Conservation (phyloP, 23 tunicate species). For the Trididemnum clinides region DNA sequence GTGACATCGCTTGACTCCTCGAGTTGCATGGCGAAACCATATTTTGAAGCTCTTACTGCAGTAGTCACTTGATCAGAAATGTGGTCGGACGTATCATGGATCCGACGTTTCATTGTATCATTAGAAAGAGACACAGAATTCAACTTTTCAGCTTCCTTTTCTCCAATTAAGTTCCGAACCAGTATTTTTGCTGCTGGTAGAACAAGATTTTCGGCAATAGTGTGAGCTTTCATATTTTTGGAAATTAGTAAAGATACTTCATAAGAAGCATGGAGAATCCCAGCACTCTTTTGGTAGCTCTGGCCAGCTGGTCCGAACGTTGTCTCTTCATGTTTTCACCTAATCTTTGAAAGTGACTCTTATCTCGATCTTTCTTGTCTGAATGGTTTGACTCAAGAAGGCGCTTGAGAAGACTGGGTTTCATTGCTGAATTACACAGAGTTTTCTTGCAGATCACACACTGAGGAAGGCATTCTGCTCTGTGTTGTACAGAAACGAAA, state of each 20-base stretch:
- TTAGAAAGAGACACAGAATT: constrained; percentile 57
- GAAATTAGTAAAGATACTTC: constrained; percentile 8
- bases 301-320: constrained; percentile 8
- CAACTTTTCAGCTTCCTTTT: constrained; percentile 36
- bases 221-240: constrained; percentile 20
- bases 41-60: constrained; percentile 60
- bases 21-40: constrained; percentile 60
- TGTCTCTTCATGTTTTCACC: constrained; percentile 20
- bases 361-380: constrained; percentile 14
- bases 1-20: constrained; percentile 61
- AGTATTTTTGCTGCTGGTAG: constrained; percentile 65
- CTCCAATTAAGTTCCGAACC: constrained; percentile 52
- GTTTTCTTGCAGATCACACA: constrained; percentile 5
- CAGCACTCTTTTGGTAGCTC: constrained; percentile 22
- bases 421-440: constrained; percentile 14
- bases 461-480: constrained; percentile 10
- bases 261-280: constrained; percentile 11
- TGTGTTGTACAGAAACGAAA: constrained; percentile 7
- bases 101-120: constrained; percentile 59
- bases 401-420: constrained; percentile 9
- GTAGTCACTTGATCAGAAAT: constrained; percentile 66
- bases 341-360: constrained; percentile 7
- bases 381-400: constrained; percentile 2
- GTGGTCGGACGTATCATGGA: constrained; percentile 38
- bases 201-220: constrained; percentile 61